These are phyloP conservation scores for Corynorhinus townsendii DNA, from an alignment of 2,113 vertebrate genomes.

Conservation along the genomic window DNA sequence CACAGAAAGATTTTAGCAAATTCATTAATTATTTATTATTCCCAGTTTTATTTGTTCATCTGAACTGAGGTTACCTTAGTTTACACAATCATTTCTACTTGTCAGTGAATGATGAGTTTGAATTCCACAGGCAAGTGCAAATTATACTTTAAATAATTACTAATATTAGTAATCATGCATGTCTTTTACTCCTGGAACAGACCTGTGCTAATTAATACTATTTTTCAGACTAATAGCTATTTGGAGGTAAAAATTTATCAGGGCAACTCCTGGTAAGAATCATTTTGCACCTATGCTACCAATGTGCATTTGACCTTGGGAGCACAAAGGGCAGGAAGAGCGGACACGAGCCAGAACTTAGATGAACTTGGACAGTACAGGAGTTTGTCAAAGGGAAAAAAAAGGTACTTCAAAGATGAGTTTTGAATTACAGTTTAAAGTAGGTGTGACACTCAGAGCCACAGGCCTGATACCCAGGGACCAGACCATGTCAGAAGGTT, in stretches of 20 bases:
- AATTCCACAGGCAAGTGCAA: not conserved
- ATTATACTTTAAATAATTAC: not conserved
- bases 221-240: not conserved
- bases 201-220: not conserved
- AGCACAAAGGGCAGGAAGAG: not conserved
- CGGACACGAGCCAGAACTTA: not conserved
- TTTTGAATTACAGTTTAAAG: not conserved
- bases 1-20: not conserved
- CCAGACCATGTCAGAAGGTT: too few relatives aligned
- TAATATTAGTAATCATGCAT: not conserved
- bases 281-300: not conserved
- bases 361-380: not conserved
- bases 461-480: not conserved
- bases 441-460: not conserved
- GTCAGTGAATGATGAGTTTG: not conserved
- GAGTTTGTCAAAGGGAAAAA: not conserved
- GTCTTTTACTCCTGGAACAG: not conserved
- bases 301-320: not conserved
- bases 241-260: not conserved
- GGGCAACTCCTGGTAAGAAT: not conserved
- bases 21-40: slow-evolving; percentile 13
- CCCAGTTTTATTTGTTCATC: slow-evolving; percentile 14
- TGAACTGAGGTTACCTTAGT: not conserved
- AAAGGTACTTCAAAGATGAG: not conserved
- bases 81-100: not conserved